Conservation (phyloP, 2,113 vertebrate species). For the Puffinus mauretanicus region DNA sequence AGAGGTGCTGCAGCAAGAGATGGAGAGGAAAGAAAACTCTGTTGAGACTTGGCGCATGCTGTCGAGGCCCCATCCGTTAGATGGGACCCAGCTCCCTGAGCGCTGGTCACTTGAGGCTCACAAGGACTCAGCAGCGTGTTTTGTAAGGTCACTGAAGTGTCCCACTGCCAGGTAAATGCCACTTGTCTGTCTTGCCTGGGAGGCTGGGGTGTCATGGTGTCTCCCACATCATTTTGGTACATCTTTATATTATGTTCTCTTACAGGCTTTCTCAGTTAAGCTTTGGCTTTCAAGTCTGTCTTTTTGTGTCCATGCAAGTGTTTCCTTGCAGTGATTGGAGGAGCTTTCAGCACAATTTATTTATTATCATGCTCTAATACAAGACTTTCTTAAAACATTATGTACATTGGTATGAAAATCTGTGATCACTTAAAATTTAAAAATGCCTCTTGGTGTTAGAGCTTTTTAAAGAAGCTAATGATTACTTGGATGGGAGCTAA, state of each 20-base stretch:
- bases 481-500: background rate
- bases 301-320: background rate
- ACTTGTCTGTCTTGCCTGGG: background rate
- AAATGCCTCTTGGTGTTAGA: background rate
- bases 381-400: background rate
- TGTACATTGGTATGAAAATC: background rate
- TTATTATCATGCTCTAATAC: background rate
- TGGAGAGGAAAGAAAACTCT: background rate
- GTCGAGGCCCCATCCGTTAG: rapidly evolving
- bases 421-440: background rate
- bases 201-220: background rate
- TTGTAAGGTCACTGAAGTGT: background rate
- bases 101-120: background rate
- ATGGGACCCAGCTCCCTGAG: background rate
- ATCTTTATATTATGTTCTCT: background rate
- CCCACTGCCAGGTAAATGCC: background rate
- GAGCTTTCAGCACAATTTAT: background rate
- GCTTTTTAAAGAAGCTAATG: background rate
- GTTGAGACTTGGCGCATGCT: background rate
- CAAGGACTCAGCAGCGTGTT: background rate
- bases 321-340: background rate
- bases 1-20: background rate
- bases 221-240: background rate
- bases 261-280: background rate
- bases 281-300: background rate